Base-by-base conservation (phyloP, 1,140 invertebrate genomes). In the Galleria mellonella region DNA sequence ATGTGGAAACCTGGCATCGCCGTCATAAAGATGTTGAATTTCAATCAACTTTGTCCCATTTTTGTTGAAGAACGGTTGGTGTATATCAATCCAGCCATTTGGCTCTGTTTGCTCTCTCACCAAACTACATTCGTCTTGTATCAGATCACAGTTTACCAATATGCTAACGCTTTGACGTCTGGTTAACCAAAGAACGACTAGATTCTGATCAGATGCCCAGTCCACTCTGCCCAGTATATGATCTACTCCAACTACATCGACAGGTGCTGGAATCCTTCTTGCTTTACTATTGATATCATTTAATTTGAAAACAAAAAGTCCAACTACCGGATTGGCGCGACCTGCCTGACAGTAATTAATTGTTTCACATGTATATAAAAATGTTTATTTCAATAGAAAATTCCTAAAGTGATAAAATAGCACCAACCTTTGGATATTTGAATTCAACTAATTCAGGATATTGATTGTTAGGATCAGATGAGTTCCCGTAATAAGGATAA, bases 131-230 rank as follows among this genome's bases (percentile, higher is more conserved):
- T 87, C 86, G 31, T 71, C 71, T 33, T 68, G 70, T 44, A 70
- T 62, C 28, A 89, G 64, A 43, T 89, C 79, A 56, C 89, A 91
- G 9, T 88, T 81, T 17, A 88, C 79, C 50, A 90, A 84, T 28
- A 88, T 75, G 45, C 89, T 88, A 30, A 88, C 67, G 72, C 96
- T 98, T 82, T 98, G 96, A 31, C 93, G 89, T 52, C 96, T 88
- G 62, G 96, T 96, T 77, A 96, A 89, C 94, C 96, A 97, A 12
- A 92, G 89, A 0, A 94, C 90, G 7, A 91, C 84, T 5, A 96
- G 64, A 23, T 92, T 88, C 9, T 89, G 77, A 29, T 92, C 89
- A 33, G 92, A 91, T 7, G 91, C 90, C 93, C 97, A 98, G 15
- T 89, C 81, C 0, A 97, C 94, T 41, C 91, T 83, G 74, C 90